Conservation (phyloP, 2,888 invertebrate species). For the Notodonta ziczac region DNA sequence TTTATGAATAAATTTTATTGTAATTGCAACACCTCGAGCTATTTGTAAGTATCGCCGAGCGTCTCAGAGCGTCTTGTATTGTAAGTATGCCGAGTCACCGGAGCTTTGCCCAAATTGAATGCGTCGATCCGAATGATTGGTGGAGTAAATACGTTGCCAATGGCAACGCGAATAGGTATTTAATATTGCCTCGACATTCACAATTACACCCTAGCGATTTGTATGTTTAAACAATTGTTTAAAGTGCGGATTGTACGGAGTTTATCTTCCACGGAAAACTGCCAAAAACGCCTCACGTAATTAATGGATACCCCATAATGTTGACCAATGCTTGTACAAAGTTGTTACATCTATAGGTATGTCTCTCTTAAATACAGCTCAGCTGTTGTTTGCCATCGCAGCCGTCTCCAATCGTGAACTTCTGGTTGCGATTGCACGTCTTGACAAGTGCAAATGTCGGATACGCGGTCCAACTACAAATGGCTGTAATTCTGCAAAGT, state of each 20-base stretch:
- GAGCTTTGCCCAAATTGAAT: slow-evolving; percentile 43
- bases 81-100: slow-evolving; percentile 42
- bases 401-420: slow-evolving; percentile 9
- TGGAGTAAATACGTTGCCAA: slow-evolving; percentile 18
- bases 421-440: slow-evolving; percentile 6
- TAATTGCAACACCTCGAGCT: neutral
- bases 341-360: neutral
- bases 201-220: neutral
- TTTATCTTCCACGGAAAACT: too few relatives aligned
- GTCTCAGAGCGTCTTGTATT: too few relatives aligned
- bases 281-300: too few relatives aligned
- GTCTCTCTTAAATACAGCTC: neutral
- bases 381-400: slow-evolving; percentile 10
- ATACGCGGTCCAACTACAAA: slow-evolving; percentile 14
- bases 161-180: slow-evolving; percentile 10
- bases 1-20: neutral
- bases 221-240: too few relatives aligned
- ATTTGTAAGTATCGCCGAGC: slow-evolving; percentile 13
- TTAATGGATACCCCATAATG: too few relatives aligned
- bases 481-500: too few relatives aligned
- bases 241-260: too few relatives aligned
- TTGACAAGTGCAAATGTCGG: slow-evolving; percentile 21
- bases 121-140: slow-evolving; percentile 45
- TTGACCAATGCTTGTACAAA: neutral
- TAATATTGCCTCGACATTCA: too few relatives aligned